These are phyloP conservation scores for Protonemura montana DNA, from an alignment of 2,888 invertebrate genomes.

Conservation along the genomic window DNA sequence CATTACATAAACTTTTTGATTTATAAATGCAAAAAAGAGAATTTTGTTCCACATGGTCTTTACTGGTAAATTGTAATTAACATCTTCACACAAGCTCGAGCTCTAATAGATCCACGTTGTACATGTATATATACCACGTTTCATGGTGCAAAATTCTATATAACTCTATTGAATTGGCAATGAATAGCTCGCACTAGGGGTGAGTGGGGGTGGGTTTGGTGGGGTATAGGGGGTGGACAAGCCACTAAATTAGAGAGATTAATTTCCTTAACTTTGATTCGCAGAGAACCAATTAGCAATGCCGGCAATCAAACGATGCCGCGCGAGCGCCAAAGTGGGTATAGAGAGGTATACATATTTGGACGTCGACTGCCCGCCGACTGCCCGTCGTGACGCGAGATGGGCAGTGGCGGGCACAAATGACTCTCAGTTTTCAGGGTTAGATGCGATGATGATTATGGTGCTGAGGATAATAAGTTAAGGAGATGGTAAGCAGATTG, in stretches of 20 bases:
- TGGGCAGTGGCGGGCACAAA: not conserved
- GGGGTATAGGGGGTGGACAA: not conserved
- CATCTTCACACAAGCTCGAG: not conserved
- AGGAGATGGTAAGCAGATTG: too few species aligned
- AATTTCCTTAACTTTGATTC: constrained; percentile 12
- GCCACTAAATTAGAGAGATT: constrained; percentile 1
- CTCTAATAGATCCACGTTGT: not conserved
- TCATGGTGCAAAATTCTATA: not conserved
- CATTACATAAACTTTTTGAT: not conserved
- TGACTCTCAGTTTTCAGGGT: too few species aligned
- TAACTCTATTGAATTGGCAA: not conserved
- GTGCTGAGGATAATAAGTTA: too few species aligned
- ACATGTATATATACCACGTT: not conserved
- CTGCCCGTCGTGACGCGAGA: not conserved
- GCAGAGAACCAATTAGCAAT: not conserved
- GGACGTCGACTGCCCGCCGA: not conserved
- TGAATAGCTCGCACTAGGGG: not conserved
- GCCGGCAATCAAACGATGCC: not conserved
- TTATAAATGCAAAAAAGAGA: not conserved
- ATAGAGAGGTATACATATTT: not conserved
- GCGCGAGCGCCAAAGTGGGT: not conserved
- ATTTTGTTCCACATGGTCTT: not conserved
- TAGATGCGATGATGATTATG: too few species aligned
- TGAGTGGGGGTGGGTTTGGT: too few species aligned
- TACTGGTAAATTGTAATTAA: not conserved